Evolutionary conservation across 2,797 vertebrate genomes (phyloP), one percentile per base, ranked within the genome.

Genomic region (Scolopax bukidnonensis): DNA sequence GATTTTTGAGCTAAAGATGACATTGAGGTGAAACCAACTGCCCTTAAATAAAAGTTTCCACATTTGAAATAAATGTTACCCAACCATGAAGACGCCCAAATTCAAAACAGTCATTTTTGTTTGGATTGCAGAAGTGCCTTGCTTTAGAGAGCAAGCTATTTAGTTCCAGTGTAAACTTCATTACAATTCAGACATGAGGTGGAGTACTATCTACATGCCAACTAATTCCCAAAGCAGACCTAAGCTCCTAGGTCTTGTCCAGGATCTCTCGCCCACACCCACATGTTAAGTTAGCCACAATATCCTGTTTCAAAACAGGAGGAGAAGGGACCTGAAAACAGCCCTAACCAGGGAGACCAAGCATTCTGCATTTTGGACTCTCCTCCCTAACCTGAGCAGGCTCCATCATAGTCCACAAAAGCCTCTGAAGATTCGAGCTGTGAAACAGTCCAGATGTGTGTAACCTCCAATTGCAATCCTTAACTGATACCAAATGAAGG

Each of bases 121-220:
- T 76, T 89, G 70, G 59, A 90, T 8, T 91, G 77, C 50, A 84
- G 19, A 40, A 88, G 57, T 56, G 61, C 20, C 53, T 69, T 89
- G 63, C 25, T 92, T 88, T 81, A 84, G 53, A 80, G 32, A 84
- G 45, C 45, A 86, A 88, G 65, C 50, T 79, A 38, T 50, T 86
- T 38, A 81, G 54, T 92, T 94, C 89, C 89, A 95, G 68, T 63
- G 65, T 81, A 95, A 96, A 95, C 82, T 53, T 93, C n/a, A 84
- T 51, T 76, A 65, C 73, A 84, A 76, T 90, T 94, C 93, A 90
- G 63, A 86, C 56, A 81, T 88, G 83, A 94, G 67, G 76, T 64
- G 54, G 85, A 88, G 65, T 60, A 78, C 38, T 65, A 36, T 63
- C 69, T 63, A 51, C n/a, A 43, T 1, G 57, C 32, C 82, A 95